Evolutionary conservation across 2,888 invertebrate genomes (phyloP).

Genomic region (Galeruca laticollis): DNA sequence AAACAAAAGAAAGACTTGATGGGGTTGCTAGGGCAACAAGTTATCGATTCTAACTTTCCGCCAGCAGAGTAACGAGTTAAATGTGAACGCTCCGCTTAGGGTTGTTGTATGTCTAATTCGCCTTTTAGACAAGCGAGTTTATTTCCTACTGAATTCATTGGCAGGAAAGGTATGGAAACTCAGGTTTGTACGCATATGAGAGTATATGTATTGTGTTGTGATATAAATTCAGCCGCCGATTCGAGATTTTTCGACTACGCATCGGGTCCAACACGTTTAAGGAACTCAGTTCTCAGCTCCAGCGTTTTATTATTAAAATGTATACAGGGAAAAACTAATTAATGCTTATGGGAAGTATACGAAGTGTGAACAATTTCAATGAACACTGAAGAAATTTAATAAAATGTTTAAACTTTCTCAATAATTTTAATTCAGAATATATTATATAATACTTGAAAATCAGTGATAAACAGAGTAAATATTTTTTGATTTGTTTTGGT

Average conservation of each 20-base stretch:
- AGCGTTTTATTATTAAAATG: slow-evolving; percentile 1
- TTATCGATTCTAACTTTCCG: slow-evolving; percentile 1
- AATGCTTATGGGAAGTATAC: background rate
- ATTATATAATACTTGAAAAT: too few relatives aligned
- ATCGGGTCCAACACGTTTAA: slow-evolving; percentile 19
- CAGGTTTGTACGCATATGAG: background rate
- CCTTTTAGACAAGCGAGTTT: background rate
- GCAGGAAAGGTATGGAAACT: background rate
- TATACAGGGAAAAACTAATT: background rate
- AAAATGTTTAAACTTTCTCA: too few relatives aligned
- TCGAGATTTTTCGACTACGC: slow-evolving; percentile 21
- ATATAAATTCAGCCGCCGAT: slow-evolving; percentile 13
- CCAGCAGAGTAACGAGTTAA: background rate
- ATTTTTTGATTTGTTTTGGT: too few relatives aligned
- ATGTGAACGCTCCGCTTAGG: background rate
- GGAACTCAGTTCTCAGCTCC: background rate
- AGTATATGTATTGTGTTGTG: background rate
- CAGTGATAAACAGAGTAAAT: too few relatives aligned
- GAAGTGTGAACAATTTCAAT: background rate
- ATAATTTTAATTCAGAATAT: too few relatives aligned
- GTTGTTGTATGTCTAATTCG: background rate
- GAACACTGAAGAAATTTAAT: background rate
- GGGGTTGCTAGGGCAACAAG: slow-evolving; percentile 15
- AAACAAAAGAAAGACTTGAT: slow-evolving; percentile 6
- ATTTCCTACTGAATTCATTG: slow-evolving; percentile 3